phyloP scores from a whole-genome alignment of 1,140 invertebrate genomes.

The Drosophila nikananu region DNA sequence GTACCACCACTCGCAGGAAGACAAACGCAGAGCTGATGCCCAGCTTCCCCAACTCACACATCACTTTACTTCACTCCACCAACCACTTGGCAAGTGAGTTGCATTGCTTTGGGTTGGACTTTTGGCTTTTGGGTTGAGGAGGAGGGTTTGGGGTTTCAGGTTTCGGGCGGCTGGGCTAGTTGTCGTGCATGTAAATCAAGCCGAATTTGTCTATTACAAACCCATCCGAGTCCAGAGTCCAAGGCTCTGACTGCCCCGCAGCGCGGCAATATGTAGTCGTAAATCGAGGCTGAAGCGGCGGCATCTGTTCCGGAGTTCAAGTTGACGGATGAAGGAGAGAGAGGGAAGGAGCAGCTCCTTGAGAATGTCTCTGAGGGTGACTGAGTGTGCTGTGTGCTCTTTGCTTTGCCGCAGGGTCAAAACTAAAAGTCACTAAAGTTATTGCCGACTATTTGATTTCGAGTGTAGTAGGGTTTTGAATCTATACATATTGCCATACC shows the following conservation, averaged over 20 bases:
- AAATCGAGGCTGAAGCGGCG: constrained; percentile 24
- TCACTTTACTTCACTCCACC: constrained; percentile 32
- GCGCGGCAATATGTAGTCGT: constrained; percentile 21
- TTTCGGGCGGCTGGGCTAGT: constrained; percentile 9
- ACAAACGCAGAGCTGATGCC: constrained; percentile 22
- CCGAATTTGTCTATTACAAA: constrained; percentile 47
- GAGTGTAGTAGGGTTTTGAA: neutral
- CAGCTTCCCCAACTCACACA: constrained; percentile 1
- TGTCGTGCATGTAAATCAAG: constrained; percentile 46
- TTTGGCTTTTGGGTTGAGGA: neutral
- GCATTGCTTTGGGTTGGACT: neutral
- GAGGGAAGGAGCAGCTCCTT: neutral
- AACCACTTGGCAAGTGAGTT: constrained; percentile 21
- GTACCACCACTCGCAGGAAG: constrained; percentile 32
- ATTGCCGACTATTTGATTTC: constrained; percentile 11
- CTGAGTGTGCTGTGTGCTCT: constrained; percentile 4
- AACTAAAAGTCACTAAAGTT: constrained; percentile 19
- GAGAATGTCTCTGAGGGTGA: constrained; percentile 11
- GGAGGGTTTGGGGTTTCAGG: too few species aligned
- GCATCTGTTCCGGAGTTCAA: constrained; percentile 28
- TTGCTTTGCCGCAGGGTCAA: constrained; percentile 8
- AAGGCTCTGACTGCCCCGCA: constrained; percentile 26
- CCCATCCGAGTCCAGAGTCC: constrained; percentile 34
- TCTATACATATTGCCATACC: too few species aligned
- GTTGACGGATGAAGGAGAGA: constrained; percentile 6